A percentile compares a stretch with the other conserved stretches of the same genome.
These are phyloP conservation scores for Hydractinia echinata DNA, from an alignment of 30 jellyfish, hydroid and myxozoan genomes.

Conservation along the genomic window DNA sequence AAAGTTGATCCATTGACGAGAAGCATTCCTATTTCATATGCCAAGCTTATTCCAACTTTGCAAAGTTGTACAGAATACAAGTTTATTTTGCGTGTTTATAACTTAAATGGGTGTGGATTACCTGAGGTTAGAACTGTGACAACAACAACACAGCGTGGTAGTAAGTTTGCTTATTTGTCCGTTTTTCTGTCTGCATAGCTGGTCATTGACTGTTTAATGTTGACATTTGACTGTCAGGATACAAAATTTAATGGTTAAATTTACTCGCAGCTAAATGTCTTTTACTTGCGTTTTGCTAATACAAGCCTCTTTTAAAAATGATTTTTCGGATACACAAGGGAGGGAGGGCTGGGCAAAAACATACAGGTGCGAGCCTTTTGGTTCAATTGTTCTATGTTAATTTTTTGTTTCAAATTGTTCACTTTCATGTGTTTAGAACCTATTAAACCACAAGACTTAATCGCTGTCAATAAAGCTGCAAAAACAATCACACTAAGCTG, in stretches of 20 bases:
- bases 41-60: conserved; percentile 7
- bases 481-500: conserved; percentile 24
- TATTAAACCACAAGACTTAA: conserved; percentile 16
- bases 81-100: conserved; percentile 21
- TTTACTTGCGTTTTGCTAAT: too few relatives aligned
- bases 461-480: neutral
- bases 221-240: neutral
- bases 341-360: too few relatives aligned
- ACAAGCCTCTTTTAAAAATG: too few relatives aligned
- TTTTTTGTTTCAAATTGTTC: neutral
- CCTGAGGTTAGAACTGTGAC: conserved; percentile 24
- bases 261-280: too few relatives aligned
- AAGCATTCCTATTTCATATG: conserved; percentile 16
- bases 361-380: too few relatives aligned
- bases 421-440: conserved; percentile 20
- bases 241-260: neutral
- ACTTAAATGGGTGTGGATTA: conserved; percentile 21
- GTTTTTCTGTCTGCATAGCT: neutral
- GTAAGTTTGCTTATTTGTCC: conserved; percentile 1
- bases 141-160: conserved; percentile 18
- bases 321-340: too few relatives aligned
- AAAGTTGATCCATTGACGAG: conserved; percentile 28
- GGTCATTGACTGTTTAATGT: neutral
- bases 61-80: conserved; percentile 32
- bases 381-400: neutral